Evolutionary conservation across 2,888 invertebrate genomes (phyloP), one percentile per base, ranked within the genome.

Genomic region (Melanotus villosus): DNA sequence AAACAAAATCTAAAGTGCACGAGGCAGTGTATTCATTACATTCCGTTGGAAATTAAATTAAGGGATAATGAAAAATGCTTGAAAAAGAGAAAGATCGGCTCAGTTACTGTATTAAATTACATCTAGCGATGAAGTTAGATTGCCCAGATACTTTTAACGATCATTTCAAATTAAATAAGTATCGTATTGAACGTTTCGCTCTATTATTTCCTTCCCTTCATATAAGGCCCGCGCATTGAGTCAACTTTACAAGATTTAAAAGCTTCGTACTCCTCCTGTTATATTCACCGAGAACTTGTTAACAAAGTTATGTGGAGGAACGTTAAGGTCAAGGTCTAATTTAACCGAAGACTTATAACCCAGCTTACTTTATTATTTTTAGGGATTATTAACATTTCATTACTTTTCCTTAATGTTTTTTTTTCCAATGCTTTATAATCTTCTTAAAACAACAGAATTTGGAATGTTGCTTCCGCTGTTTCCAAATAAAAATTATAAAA

Each of bases 61-160:
- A 23, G 26, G 23, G 12, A 14, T 47, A 47, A 47, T 47, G 23
- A 47, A 47, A 47, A 47, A 47, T 23, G n/a, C 26, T 23, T 47
- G 23, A 47, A 19, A 23, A 23, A 10, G 4, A n/a, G n/a, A n/a
- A 43, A 43, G 43, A 43, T 43, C 43, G 47, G 47, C 26, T 47
- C 21, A 21, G 23, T 23, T 47, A 47, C 23, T 12, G 10, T 47
- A 23, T 47, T 47, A 47, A 47, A 47, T 47, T 47, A 47, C 47
- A 23, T 4, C 47, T 26, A 47, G 47, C 43, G 23, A 47, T 47
- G 47, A 47, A 47, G 47, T 23, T 47, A 47, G 47, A 47, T 47
- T 47, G 23, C n/a, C 47, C 47, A 47, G 47, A 47, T 47, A 47
- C 47, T 47, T 26, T 47, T 47, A 47, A 47, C 47, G 47, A 47